Percentiles rank a stretch among this genome's conserved stretches.
Evolutionary conservation across 1,140 invertebrate genomes (phyloP).

Genomic region (silkworm (Bombyx mori)): ASM3026992v2 NC_085108.1:2521501-2522000

Average conservation of each 20-base stretch:
- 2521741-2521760: neutral
- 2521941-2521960: too few species aligned
- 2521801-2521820: too few species aligned
- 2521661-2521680: neutral
- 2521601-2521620: neutral
- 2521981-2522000: too few species aligned
- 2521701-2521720: neutral
- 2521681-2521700: neutral
- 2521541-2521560: conserved; percentile 17
- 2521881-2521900: too few species aligned
- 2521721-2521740: neutral
- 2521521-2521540: conserved; percentile 24
- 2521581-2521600: neutral
- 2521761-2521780: too few species aligned
- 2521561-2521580: conserved; percentile 14
- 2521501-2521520: conserved; percentile 25
- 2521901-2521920: too few species aligned
- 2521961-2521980: too few species aligned
- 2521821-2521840: neutral
- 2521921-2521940: too few species aligned
- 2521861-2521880: too few species aligned
- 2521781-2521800: neutral
- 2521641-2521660: neutral
- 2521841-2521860: too few species aligned
- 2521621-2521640: conserved; percentile 6